These are phyloP conservation scores for Diplodus sargus DNA, from an alignment of 2,797 vertebrate genomes.

Conservation along the genomic window DNA sequence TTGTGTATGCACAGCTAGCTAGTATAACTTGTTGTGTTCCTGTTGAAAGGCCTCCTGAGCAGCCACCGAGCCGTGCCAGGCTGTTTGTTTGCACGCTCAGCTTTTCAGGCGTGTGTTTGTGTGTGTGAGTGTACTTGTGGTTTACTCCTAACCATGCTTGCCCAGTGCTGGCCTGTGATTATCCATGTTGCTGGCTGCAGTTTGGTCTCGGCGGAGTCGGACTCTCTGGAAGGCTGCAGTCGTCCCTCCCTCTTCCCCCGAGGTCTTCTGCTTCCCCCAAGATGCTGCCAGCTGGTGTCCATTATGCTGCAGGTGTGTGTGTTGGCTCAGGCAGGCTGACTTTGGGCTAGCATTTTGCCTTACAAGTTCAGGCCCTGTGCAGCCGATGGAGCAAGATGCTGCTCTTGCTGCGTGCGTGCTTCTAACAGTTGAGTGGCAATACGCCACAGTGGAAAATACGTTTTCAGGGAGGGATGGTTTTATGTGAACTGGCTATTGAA, in stretches of 20 bases:
- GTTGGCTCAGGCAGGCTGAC: slow-evolving; percentile 25
- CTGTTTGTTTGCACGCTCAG: slow-evolving; percentile 63
- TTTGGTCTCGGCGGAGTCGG: slow-evolving; percentile 50
- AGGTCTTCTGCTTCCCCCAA: slow-evolving; percentile 58
- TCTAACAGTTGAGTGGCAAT: slow-evolving; percentile 1
- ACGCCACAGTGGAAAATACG: background rate
- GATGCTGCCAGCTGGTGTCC: slow-evolving; percentile 81
- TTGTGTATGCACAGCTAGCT: slow-evolving; percentile 20
- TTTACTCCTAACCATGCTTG: slow-evolving; percentile 57
- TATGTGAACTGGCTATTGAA: background rate
- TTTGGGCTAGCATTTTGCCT: slow-evolving; percentile 11
- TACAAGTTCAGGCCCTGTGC: slow-evolving; percentile 15
- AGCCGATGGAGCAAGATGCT: slow-evolving; percentile 20
- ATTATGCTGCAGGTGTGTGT: slow-evolving; percentile 66
- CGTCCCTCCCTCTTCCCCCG: slow-evolving; percentile 18
- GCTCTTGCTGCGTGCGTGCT: slow-evolving; percentile 1
- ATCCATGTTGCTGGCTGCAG: slow-evolving; percentile 61
- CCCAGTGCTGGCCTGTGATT: slow-evolving; percentile 65
- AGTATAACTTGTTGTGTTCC: slow-evolving; percentile 41
- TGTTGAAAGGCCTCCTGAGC: slow-evolving; percentile 48
- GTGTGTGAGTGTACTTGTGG: slow-evolving; percentile 53
- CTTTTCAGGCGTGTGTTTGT: slow-evolving; percentile 51
- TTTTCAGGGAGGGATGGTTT: slow-evolving; percentile 11
- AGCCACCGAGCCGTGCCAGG: slow-evolving; percentile 39
- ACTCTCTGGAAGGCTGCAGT: slow-evolving; percentile 51